Evolutionary conservation across 2,888 invertebrate genomes (phyloP).

Genomic region (Apeira syringaria): DNA sequence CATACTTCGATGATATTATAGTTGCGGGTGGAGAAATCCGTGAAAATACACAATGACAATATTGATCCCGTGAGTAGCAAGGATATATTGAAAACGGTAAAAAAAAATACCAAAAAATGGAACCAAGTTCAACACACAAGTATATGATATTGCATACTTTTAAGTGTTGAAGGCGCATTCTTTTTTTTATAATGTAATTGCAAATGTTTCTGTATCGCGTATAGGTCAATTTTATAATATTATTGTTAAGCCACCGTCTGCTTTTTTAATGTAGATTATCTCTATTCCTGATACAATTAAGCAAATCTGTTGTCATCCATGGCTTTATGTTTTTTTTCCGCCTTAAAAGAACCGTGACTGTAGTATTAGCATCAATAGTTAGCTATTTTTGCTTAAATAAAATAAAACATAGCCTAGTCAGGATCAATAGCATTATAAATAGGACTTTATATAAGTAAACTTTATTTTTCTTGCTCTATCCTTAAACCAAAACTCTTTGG

Average conservation of each 20-base stretch:
- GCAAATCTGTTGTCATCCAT: constrained; percentile 1
- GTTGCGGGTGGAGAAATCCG: no score
- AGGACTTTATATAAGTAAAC: no score
- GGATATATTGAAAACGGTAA: no score
- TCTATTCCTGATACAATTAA: constrained; percentile 9
- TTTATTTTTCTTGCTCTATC: no score
- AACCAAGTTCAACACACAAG: no score
- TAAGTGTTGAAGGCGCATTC: no score
- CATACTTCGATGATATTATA: no score
- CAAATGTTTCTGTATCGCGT: constrained; percentile 15
- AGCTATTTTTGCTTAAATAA: neutral
- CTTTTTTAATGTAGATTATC: constrained; percentile 8
- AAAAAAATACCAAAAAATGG: no score
- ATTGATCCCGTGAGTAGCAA: no score
- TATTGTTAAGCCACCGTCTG: constrained; percentile 4
- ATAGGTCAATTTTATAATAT: constrained; percentile 6
- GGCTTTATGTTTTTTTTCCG: constrained; percentile 1
- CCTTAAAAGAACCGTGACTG: neutral
- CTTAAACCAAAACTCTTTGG: no score
- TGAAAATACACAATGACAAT: no score
- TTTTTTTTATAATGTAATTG: constrained; percentile 3
- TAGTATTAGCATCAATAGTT: neutral
- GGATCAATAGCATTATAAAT: constrained; percentile 3
- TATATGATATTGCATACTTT: no score
- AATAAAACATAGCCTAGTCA: neutral